Evolutionary conservation across 1,140 invertebrate species (phyloP).

Genomic region (Physella acuta): DNA sequence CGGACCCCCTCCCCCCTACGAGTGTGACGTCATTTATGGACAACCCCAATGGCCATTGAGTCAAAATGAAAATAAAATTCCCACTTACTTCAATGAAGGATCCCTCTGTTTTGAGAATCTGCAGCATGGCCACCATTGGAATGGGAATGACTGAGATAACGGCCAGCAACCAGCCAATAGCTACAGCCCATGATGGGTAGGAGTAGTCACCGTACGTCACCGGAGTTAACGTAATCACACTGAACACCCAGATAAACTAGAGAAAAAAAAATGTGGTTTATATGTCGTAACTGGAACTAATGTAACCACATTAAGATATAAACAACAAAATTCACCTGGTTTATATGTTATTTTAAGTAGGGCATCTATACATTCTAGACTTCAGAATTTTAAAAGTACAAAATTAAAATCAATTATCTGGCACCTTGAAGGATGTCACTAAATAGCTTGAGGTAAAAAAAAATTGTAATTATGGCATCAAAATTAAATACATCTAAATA

Average conservation of each 20-base stretch:
- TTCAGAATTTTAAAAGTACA: not conserved
- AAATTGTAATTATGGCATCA: too few relatives aligned
- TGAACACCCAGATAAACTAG: slow-evolving; percentile 50
- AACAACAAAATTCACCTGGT: too few relatives aligned
- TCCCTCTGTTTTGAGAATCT: slow-evolving; percentile 38
- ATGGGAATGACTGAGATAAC: slow-evolving; percentile 47
- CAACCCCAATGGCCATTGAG: not conserved
- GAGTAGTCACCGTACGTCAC: slow-evolving; percentile 44
- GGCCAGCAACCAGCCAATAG: slow-evolving; percentile 48
- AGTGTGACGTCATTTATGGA: not conserved
- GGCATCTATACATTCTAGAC: too few relatives aligned
- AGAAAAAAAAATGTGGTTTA: not conserved
- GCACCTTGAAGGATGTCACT: too few relatives aligned
- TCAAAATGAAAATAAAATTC: not conserved
- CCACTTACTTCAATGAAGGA: slow-evolving; percentile 38
- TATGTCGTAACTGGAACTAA: too few relatives aligned
- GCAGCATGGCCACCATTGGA: slow-evolving; percentile 40
- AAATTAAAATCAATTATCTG: too few relatives aligned
- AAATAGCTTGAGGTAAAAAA: too few relatives aligned
- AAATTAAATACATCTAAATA: too few relatives aligned
- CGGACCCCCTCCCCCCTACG: not conserved
- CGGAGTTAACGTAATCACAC: slow-evolving; percentile 42
- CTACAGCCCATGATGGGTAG: slow-evolving; percentile 52
- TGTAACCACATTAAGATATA: too few relatives aligned
- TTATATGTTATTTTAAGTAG: too few relatives aligned